Conservation (phyloP, 92 coral and sea anemone genomes). For the Palythoa heliodiscus region DNA sequence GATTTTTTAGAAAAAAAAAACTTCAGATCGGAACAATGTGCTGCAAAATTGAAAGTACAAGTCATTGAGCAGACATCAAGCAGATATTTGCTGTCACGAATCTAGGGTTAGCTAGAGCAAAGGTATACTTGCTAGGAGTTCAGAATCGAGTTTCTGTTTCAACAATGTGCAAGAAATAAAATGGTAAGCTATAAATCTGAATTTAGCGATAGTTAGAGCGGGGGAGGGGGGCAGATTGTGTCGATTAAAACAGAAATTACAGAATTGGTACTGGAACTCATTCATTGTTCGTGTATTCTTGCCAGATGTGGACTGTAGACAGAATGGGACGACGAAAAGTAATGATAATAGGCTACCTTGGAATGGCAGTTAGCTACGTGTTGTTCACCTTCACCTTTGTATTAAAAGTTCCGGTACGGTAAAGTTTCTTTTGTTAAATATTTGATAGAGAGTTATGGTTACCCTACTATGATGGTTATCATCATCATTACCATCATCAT, state of each 20-base stretch:
- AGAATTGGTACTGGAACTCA: background rate
- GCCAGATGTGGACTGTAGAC: conserved; percentile 36
- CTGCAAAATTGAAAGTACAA: too few species aligned
- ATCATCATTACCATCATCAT: background rate
- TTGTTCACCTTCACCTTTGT: conserved; percentile 24
- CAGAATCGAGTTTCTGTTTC: too few species aligned
- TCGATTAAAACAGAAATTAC: background rate
- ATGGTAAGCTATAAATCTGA: too few species aligned
- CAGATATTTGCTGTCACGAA: too few species aligned
- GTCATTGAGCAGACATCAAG: too few species aligned
- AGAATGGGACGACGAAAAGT: conserved; percentile 25
- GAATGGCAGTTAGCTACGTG: conserved; percentile 30
- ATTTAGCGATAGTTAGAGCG: too few species aligned
- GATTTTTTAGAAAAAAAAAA: too few species aligned
- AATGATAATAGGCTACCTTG: conserved; percentile 23
- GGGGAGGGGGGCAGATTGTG: too few species aligned
- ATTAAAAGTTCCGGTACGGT: conserved; percentile 36
- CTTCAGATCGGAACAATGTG: too few species aligned
- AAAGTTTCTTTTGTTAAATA: background rate
- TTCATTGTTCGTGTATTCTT: background rate
- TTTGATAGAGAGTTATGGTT: background rate
- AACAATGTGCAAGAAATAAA: too few species aligned
- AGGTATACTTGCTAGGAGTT: too few species aligned
- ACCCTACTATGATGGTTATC: background rate
- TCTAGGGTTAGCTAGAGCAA: too few species aligned